Conservation (phyloP, 92 coral and sea anemone species). For the Umimayanthus chanpuru region DNA sequence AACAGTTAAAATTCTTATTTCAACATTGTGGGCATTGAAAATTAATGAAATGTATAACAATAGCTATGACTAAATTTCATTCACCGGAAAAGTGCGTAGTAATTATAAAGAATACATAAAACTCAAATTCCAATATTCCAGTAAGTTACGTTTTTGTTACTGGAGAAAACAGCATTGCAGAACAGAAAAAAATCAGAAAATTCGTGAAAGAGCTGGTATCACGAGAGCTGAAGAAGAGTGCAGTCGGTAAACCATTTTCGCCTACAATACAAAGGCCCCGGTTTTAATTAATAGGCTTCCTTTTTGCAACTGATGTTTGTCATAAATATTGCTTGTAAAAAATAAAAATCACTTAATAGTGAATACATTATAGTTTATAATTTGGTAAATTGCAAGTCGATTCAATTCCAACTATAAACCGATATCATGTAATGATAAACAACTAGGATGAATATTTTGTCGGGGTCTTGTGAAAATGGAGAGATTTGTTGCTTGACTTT, state of each 20-base stretch:
- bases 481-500: background rate
- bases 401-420: background rate
- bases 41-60: background rate
- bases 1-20: conserved; percentile 11
- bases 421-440: background rate
- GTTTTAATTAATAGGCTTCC: background rate
- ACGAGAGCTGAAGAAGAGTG: background rate
- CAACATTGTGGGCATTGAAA: background rate
- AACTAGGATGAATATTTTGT: background rate
- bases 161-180: background rate
- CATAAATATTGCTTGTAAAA: background rate
- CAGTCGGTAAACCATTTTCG: background rate
- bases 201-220: background rate
- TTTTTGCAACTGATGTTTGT: conserved; percentile 11
- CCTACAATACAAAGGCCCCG: background rate
- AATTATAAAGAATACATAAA: no score
- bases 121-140: background rate
- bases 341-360: background rate
- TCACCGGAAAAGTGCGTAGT: background rate
- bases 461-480: background rate
- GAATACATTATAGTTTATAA: background rate
- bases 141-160: background rate
- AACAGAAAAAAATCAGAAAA: background rate
- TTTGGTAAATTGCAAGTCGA: background rate
- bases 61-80: background rate